Conservation (phyloP, 2,113 vertebrate genomes). For the Periophthalmodon schlosseri region DNA sequence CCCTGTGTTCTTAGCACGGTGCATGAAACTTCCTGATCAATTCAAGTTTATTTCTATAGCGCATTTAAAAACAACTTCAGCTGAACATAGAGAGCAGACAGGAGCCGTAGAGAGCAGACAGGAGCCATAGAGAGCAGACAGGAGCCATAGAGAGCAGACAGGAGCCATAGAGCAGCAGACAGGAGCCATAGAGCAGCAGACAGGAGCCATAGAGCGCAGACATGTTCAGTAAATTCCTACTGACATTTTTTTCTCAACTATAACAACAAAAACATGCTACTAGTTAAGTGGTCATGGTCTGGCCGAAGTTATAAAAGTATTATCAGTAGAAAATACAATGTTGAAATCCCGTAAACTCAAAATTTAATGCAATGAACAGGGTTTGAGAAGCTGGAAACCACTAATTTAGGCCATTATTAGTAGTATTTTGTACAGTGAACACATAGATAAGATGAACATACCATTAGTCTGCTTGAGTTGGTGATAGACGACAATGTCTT, state of each 20-base stretch:
- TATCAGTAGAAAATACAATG: too few relatives aligned
- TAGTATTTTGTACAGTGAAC: not conserved
- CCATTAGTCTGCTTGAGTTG: slow-evolving; percentile 81
- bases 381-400: not conserved
- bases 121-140: too few relatives aligned
- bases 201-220: too few relatives aligned
- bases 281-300: not conserved
- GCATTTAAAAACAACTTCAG: too few relatives aligned
- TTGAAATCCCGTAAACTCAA: too few relatives aligned
- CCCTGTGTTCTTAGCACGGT: not conserved
- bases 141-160: too few relatives aligned
- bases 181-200: too few relatives aligned
- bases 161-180: too few relatives aligned
- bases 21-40: not conserved
- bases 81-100: too few relatives aligned
- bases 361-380: not conserved
- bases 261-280: not conserved
- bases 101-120: too few relatives aligned
- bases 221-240: not conserved
- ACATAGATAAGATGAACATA: slow-evolving; percentile 45
- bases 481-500: slow-evolving; percentile 84
- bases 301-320: not conserved
- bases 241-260: not conserved
- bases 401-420: not conserved
- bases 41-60: too few relatives aligned